Evolutionary conservation across 30 jellyfish, hydroid and myxozoan species (phyloP).

Genomic region (Aurelia sp.): DNA sequence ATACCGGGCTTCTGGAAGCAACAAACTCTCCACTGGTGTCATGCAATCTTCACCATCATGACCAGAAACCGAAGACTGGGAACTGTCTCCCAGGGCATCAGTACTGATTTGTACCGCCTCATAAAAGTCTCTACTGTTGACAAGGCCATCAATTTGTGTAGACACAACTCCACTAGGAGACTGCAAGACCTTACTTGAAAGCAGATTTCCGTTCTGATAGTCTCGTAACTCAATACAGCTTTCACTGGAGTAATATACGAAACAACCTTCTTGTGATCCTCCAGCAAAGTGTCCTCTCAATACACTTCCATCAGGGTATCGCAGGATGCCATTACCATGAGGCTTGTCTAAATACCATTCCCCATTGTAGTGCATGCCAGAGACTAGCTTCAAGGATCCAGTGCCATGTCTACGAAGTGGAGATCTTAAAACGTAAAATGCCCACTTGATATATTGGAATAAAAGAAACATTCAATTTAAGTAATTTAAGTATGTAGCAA

Average conservation of each 20-base stretch:
- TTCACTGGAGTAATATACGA: constrained; percentile 10
- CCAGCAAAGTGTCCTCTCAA: constrained; percentile 50
- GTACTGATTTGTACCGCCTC: too few species aligned
- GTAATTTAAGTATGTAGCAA: too few species aligned
- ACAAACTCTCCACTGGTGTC: too few species aligned
- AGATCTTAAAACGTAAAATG: too few species aligned
- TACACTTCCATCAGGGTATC: constrained; percentile 46
- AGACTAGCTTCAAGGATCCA: constrained; percentile 30
- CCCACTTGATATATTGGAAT: too few species aligned
- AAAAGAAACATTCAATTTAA: too few species aligned
- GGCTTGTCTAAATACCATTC: constrained; percentile 54
- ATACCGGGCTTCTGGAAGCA: too few species aligned
- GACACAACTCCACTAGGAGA: too few species aligned
- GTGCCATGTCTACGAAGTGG: constrained; percentile 31
- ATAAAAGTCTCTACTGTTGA: too few species aligned
- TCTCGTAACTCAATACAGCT: constrained; percentile 28
- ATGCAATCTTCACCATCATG: background rate
- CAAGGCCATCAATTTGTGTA: too few species aligned
- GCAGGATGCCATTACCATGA: constrained; percentile 38
- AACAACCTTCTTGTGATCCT: constrained; percentile 35
- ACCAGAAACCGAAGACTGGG: too few species aligned
- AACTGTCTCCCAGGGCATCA: too few species aligned
- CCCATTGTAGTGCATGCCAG: constrained; percentile 43
- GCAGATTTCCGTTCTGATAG: constrained; percentile 13
- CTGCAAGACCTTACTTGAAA: background rate